Conservation (phyloP, 2,797 vertebrate genomes). For the Fratercula arctica region DNA sequence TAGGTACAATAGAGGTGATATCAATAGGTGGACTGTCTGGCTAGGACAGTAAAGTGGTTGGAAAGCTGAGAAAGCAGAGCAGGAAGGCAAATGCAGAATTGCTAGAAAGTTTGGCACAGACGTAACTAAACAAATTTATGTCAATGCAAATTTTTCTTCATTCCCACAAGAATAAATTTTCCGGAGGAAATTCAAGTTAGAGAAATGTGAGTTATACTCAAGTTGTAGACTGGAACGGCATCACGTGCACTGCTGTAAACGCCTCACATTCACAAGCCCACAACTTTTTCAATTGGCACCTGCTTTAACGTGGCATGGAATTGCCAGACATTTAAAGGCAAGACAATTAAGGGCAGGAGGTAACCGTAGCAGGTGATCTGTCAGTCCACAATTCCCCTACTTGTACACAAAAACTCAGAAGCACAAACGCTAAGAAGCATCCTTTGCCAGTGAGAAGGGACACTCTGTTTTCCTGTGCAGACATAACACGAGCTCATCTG, state of each 20-base stretch:
- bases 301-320: neutral
- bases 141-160: neutral
- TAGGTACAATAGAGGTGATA: neutral
- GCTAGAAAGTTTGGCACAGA: neutral
- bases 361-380: neutral
- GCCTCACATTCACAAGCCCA: neutral
- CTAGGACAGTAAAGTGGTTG: neutral
- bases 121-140: neutral
- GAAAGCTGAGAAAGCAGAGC: neutral
- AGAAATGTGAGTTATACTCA: neutral
- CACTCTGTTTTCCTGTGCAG: neutral
- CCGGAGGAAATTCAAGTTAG: neutral
- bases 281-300: neutral
- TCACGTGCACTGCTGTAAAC: neutral
- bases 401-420: neutral
- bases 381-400: neutral
- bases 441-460: neutral
- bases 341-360: neutral
- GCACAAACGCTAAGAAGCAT: neutral
- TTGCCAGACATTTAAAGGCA: neutral
- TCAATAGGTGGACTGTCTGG: neutral
- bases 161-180: conserved; percentile 22
- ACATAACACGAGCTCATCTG: neutral
- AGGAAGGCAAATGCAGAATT: conserved; percentile 20
- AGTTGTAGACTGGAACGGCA: neutral